Base-by-base conservation (phyloP, 2,797 vertebrate species). In the Manis javanica region DNA sequence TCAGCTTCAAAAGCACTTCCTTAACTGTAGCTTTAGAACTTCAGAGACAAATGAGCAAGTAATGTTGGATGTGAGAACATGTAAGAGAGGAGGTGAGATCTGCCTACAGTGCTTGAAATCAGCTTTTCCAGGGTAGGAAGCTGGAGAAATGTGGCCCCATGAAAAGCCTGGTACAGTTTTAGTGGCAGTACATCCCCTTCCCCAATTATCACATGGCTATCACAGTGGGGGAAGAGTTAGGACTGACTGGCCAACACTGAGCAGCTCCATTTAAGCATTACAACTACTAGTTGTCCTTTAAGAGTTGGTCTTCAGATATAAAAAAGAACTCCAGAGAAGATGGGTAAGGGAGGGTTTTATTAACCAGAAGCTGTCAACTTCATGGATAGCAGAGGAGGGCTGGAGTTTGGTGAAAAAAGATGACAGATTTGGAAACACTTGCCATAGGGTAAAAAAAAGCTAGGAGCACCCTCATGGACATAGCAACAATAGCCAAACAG, bases 21-120 rank as follows among this genome's bases (percentile, higher is more conserved):
- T 82, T 49, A 15, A 24, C 57, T 37, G 14, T 59, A 72, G 12
- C 19, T 31, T 26, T 18, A 88, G 71, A 75, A 92, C 90, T 82
- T 71, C 90, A 87, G 63, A 29, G 24, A 53, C 11, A 61, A 78
- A 49, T 12, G 19, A 78, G 24, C 49, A 59, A 72, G 23, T 37
- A 23, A 46, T 0, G 1, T 13, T 10, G 69, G 29, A 23, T 18
- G 1, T 8, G 8, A 3, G 10, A 7, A 19, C 1, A 51, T 39
- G 26, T 7, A 29, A 68, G 16, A 71, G 29, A 23, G 24, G 26
- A 64, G 16, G 37, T 1, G 9, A 7, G 2, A 11, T 42, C 64
- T 53, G 29, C 79, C 75, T 59, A 13, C 34, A 34, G 23, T 13
- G 66, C 37, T 61, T 59, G 71, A 46, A 87, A 51, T 46, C 63